A percentile compares a stretch with the other conserved stretches of the same genome.
Evolutionary conservation across 2,888 invertebrate species (phyloP).

Genomic region (Pecten maximus): DNA sequence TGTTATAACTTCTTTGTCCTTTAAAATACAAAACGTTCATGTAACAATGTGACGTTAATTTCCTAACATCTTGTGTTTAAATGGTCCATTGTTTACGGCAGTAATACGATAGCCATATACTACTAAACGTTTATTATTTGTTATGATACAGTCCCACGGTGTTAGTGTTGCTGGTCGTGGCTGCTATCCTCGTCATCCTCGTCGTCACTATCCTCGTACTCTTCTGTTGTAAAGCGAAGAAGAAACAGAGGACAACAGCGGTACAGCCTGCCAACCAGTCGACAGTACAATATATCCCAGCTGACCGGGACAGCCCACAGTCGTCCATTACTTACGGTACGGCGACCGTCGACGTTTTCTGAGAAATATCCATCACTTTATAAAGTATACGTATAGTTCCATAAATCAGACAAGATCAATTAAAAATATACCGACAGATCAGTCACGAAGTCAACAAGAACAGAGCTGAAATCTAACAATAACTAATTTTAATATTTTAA

Average conservation of each 20-base stretch:
- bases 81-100: not conserved
- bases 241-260: not conserved
- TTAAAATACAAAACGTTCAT: no score
- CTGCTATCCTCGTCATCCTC: not conserved
- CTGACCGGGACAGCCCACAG: not conserved
- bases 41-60: no score
- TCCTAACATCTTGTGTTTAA: no score
- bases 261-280: not conserved
- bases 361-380: no score
- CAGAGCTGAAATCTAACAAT: no score
- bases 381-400: no score
- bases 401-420: no score
- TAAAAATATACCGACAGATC: no score
- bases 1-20: not conserved
- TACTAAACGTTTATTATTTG: not conserved
- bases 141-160: not conserved
- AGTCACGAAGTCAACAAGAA: no score
- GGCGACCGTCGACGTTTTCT: no score
- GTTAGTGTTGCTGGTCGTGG: not conserved
- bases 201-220: not conserved
- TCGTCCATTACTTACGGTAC: slow-evolving; percentile 13
- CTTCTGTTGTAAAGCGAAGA: not conserved
- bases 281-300: not conserved
- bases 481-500: no score
- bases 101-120: not conserved